Conservation (phyloP, 2,113 vertebrate species). For the Hipposideros armiger region DNA sequence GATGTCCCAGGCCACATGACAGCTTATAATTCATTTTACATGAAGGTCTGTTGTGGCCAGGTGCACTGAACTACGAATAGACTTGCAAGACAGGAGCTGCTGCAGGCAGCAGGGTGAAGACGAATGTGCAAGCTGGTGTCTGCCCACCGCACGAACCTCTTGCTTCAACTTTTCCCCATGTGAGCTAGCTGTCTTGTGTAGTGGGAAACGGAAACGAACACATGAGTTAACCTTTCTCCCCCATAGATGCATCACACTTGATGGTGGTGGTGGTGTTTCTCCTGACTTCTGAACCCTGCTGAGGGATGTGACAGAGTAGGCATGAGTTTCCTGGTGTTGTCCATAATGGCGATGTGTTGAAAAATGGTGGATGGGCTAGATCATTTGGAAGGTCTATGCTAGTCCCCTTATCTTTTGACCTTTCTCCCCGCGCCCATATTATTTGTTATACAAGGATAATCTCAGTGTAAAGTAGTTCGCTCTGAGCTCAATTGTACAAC, state of each 20-base stretch:
- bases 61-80: neutral
- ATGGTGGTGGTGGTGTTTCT: neutral
- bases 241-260: fast-evolving
- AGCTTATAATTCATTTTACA: neutral
- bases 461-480: neutral
- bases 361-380: neutral
- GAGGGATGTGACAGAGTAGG: neutral
- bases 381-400: neutral
- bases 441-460: neutral
- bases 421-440: too few species aligned
- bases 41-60: neutral
- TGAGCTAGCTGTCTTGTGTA: neutral
- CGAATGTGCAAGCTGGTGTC: neutral
- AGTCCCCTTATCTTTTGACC: neutral
- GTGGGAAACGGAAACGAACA: neutral
- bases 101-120: neutral
- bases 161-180: fast-evolving
- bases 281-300: neutral
- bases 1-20: neutral
- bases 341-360: neutral
- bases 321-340: neutral
- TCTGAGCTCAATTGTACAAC: neutral
- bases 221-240: neutral
- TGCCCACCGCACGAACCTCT: neutral
- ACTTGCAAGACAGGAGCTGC: neutral